Evolutionary conservation across 2,113 vertebrate genomes (phyloP), one percentile per base, ranked within the genome.

Genomic region (Lamprotornis superbus): DNA sequence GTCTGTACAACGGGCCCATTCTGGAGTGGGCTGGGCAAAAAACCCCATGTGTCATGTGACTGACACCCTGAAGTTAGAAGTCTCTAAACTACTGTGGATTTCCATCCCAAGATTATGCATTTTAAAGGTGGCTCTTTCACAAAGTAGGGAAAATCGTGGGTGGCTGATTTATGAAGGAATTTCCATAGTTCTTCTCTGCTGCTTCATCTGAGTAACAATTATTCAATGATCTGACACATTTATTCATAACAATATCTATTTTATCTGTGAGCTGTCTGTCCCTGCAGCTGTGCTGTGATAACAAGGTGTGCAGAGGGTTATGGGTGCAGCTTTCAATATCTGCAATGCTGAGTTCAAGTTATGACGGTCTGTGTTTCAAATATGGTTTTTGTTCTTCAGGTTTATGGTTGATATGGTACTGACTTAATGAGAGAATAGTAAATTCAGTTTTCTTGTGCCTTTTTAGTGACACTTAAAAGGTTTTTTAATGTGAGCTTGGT

Each of bases 401-500:
- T 50, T 94, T 81, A 82, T 33, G 81, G 68, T 56, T 73, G 47
- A 63, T 86, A 53, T 14, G 27, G 20, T 87, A 59, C 52, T 60
- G 73, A 71, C n/a, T 93, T 86, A 61, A 50, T 85, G 68, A 89
- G 24, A 73, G 78, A 94, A 83, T n/a, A 83, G 71, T 47, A 90
- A 67, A 63, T 88, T 44, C 0, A 0, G 37, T 15, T 92, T 93
- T 69, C 52, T 89, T n/a, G 23, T 19, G 33, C 28, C 47, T 92
- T 73, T 87, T 89, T 64, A 82, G 60, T 95, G 93, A 75, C 78
- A 87, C 81, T 82, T 87, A 44, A 94, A 95, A 91, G 60, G 17
- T 11, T 82, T 89, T 75, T 64, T 33, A 84, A 60, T 63, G 35
- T 64, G 74, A 82, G 47, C 60, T 89, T 87, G 65, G 27, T 85